A percentile compares a stretch with the other conserved stretches of the same genome.
Conservation (phyloP, 2,888 invertebrate species). For the Baccha elongata region DNA sequence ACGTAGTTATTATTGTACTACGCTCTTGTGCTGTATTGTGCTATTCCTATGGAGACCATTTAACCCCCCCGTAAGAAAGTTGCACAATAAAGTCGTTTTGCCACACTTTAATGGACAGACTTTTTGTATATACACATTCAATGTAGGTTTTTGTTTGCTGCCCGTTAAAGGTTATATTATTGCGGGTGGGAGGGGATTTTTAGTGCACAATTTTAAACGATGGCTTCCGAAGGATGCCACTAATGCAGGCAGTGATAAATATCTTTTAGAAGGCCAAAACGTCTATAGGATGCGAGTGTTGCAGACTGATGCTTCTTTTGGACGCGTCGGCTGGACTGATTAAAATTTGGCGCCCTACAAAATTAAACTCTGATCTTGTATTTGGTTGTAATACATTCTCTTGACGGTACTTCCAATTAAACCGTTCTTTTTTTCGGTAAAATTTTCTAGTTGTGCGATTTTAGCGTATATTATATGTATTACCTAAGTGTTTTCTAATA, state of each 20-base stretch:
- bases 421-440: too few species aligned
- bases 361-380: too few species aligned
- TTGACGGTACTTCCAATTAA: too few species aligned
- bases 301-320: too few species aligned
- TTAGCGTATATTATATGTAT: too few species aligned
- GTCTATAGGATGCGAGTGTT: background rate
- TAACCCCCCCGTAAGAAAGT: conserved; percentile 49
- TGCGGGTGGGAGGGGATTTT: conserved; percentile 10
- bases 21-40: background rate
- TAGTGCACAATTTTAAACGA: conserved; percentile 39
- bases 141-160: conserved; percentile 9
- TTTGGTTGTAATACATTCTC: too few species aligned
- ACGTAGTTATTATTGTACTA: conserved; percentile 7
- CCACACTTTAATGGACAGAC: conserved; percentile 28
- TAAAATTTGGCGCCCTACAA: too few species aligned
- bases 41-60: conserved; percentile 19
- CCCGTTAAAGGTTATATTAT: conserved; percentile 9
- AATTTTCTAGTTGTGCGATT: too few species aligned
- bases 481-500: too few species aligned
- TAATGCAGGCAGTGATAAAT: conserved; percentile 57
- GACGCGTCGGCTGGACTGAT: too few species aligned
- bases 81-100: conserved; percentile 36
- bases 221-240: conserved; percentile 52
- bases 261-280: conserved; percentile 22
- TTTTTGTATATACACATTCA: conserved; percentile 1